Evolutionary conservation across 2,888 invertebrate species (phyloP).

Genomic region (Electrophaes corylata): DNA sequence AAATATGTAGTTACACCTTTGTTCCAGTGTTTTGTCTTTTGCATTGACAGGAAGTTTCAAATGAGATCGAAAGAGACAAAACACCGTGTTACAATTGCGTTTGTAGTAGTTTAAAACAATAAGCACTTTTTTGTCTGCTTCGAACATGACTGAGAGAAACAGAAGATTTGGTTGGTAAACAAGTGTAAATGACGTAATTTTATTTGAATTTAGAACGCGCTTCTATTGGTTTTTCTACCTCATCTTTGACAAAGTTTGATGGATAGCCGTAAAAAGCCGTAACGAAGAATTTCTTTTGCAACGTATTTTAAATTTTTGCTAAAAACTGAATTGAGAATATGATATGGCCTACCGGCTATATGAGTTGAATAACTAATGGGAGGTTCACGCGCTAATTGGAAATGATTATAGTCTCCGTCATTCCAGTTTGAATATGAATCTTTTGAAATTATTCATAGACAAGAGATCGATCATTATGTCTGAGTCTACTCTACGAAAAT

Average conservation of each 20-base stretch:
- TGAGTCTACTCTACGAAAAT: too few relatives aligned
- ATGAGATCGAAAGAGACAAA: too few relatives aligned
- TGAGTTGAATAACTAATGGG: conserved; percentile 20
- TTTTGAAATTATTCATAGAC: conserved; percentile 56
- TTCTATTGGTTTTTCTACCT: too few relatives aligned
- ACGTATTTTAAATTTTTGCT: not conserved
- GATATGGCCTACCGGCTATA: conserved; percentile 12
- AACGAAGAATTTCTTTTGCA: not conserved
- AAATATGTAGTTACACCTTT: too few relatives aligned
- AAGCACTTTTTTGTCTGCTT: too few relatives aligned
- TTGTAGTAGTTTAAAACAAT: too few relatives aligned
- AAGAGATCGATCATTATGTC: conserved; percentile 12
- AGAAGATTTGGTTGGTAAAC: too few relatives aligned
- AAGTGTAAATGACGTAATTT: not conserved
- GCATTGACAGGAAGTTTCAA: too few relatives aligned
- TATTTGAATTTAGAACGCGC: not conserved
- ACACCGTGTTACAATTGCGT: too few relatives aligned
- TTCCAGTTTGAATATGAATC: conserved; percentile 49
- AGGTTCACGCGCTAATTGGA: conserved; percentile 17
- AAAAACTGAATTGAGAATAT: not conserved
- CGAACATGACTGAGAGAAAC: too few relatives aligned
- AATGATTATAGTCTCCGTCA: conserved; percentile 29
- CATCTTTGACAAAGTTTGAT: too few relatives aligned
- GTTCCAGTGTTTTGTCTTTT: too few relatives aligned
- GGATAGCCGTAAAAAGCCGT: not conserved